Base-by-base conservation (phyloP, 1,140 invertebrate species). In the Micrasema minimum region DNA sequence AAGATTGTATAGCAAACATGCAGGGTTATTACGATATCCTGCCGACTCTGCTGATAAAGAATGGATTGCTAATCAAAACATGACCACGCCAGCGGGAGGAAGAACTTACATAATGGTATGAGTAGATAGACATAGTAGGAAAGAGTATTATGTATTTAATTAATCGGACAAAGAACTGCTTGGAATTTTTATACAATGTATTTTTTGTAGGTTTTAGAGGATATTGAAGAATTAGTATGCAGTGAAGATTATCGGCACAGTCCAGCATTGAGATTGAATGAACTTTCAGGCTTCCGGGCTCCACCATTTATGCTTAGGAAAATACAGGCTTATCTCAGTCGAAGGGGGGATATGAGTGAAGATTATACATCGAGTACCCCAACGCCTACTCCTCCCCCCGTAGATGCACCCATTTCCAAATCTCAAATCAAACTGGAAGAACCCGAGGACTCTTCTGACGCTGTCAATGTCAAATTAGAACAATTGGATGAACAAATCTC, bases 1-100 rank as follows among this genome's bases (percentile, higher is more conserved):
- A 4, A 84, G 92, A 23, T 77, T 93, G 4, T 93, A 93, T 75
- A 90, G 91, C 2, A 88, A 92, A 78, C 92, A 94, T 85, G 90
- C 92, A 35, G 91, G 92, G 26, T 74, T 94, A 12, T 88, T 91
- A 53, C 88, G 90, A 77, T 95, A 94, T 81, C 89, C 89, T 61
- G 91, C 92, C 45, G 93, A 95, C 78, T 88, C 89, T 69, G 90
- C 92, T 75, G 93, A 95, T 77, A 93, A 93, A 78, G 90, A 92
- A 77, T 94, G 92, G 92, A 85, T 95, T 22, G 87, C 89, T 53
- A 90, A 88, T 71, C 88, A 92, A 74, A 91, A 91, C 77, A 81
- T 92, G 65, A 92, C 92, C 79, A 90, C 92, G 76, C 88, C 90
- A 38, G 90, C 90, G 61, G 91, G 92, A 11, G 91, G 91, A 6